Conservation (phyloP, 2,888 invertebrate genomes). For the Lasius platythorax region DNA sequence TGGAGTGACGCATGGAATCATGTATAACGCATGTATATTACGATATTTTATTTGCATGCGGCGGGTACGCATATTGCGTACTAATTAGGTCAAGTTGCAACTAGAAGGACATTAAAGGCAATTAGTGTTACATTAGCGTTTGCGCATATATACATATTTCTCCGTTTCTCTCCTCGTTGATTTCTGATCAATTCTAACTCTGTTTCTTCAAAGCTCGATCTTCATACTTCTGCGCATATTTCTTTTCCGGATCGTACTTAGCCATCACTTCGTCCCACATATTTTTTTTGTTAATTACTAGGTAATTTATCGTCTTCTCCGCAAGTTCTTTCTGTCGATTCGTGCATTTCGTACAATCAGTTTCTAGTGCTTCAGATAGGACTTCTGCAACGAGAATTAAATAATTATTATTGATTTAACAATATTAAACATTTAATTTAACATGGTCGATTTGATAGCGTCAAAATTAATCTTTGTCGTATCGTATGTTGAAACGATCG, state of each 20-base stretch:
- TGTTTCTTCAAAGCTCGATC: slow-evolving; percentile 85
- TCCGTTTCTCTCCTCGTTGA: neutral
- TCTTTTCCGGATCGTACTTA: slow-evolving; percentile 91
- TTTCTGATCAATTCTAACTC: slow-evolving; percentile 66
- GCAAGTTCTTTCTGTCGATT: slow-evolving; percentile 89
- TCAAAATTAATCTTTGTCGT: neutral
- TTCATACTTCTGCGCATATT: slow-evolving; percentile 89
- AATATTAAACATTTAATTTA: neutral
- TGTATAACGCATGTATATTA: neutral
- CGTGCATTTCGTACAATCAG: slow-evolving; percentile 90
- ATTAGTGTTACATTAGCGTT: neutral
- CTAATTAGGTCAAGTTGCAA: neutral
- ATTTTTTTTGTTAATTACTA: slow-evolving; percentile 87
- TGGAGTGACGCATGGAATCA: neutral
- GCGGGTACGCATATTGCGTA: neutral
- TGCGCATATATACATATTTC: neutral
- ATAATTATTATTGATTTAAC: slow-evolving; percentile 1
- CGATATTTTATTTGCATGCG: slow-evolving; percentile 27
- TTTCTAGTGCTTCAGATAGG: slow-evolving; percentile 91
- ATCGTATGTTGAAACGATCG: neutral
- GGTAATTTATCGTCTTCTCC: slow-evolving; percentile 88
- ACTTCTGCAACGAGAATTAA: slow-evolving; percentile 45
- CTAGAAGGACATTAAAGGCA: slow-evolving; percentile 3
- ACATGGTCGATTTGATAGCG: neutral
- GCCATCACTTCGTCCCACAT: slow-evolving; percentile 89